phyloP scores from a whole-genome alignment of 2,888 invertebrate genomes.

The Bimastos eiseni region DNA sequence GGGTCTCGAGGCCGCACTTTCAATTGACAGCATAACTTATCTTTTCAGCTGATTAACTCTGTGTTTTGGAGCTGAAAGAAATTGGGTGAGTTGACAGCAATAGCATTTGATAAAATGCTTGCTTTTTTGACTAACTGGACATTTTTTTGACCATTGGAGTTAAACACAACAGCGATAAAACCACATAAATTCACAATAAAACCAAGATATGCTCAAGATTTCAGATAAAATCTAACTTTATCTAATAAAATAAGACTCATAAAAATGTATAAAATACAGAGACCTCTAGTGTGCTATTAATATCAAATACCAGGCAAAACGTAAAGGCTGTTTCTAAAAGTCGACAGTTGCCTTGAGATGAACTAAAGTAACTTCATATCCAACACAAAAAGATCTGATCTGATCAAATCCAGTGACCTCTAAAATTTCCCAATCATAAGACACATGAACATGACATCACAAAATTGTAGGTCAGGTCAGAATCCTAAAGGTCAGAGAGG shows the following conservation, averaged over 20 bases:
- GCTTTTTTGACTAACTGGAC: not conserved
- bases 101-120: not conserved
- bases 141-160: not conserved
- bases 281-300: not conserved
- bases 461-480: not conserved
- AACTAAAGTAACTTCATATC: not conserved
- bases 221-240: not conserved
- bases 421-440: not conserved
- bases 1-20: not conserved
- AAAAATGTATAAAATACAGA: not conserved
- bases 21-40: not conserved
- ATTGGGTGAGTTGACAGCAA: not conserved
- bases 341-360: too few relatives aligned
- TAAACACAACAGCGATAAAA: not conserved
- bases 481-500: not conserved
- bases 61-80: not conserved
- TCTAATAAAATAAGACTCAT: not conserved
- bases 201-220: not conserved
- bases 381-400: not conserved
- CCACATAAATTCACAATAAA: not conserved
- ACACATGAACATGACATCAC: not conserved
- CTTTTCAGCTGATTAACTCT: slow-evolving; percentile 13
- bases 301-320: not conserved
- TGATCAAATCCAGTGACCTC: not conserved
- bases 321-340: not conserved